Base-by-base conservation (phyloP, 2,113 vertebrate genomes). In the Todiramphus chloris region DNA sequence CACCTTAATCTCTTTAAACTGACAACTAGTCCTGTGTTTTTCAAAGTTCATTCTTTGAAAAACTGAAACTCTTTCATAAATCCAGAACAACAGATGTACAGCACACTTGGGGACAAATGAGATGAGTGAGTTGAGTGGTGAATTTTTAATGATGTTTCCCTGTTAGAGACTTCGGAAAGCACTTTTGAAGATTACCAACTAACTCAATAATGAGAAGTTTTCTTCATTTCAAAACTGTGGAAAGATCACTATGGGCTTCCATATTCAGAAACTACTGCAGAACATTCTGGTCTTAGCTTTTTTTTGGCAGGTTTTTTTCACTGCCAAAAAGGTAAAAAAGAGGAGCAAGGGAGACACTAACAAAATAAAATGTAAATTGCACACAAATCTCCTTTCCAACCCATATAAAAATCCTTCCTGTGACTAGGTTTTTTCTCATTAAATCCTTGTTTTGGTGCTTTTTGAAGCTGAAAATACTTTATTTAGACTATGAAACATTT, bases 81-180 rank as follows among this genome's bases (percentile, higher is more conserved):
- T 94, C 96, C 83, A 94, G 53, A 97, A 87, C 35, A 78, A 58
- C 96, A 97, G 92, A 95, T 94, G 83, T 64, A 93, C 7, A 87
- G 27, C 69, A n/a, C 41, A 95, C 82, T 95, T 93, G 68, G 95
- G 86, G 82, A 97, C 89, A 96, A 96, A 96, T 83, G 64, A 95
- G 67, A 97, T 82, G 87, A 96, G 55, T 76, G 94, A 96, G 78
- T 87, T 97, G 33, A 94, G 46, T 59, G 83, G 21, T 96, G 96
- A 97, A 97, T 96, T 90, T 96, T 97, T 97, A 97, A 97, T 96
- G 31, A 94, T 86, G 8, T 83, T 97, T 96, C 83, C 48, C 31
- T 91, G 37, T 41, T 93, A 94, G 51, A 93, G 53, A 92, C 72
- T 97, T 97, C 91, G 96, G 86, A 97, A 93, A 43, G 9, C 31